Evolutionary conservation across 2,113 vertebrate genomes (phyloP), one percentile per base, ranked within the genome.

Genomic region (Zosterops hypoxanthus): DNA sequence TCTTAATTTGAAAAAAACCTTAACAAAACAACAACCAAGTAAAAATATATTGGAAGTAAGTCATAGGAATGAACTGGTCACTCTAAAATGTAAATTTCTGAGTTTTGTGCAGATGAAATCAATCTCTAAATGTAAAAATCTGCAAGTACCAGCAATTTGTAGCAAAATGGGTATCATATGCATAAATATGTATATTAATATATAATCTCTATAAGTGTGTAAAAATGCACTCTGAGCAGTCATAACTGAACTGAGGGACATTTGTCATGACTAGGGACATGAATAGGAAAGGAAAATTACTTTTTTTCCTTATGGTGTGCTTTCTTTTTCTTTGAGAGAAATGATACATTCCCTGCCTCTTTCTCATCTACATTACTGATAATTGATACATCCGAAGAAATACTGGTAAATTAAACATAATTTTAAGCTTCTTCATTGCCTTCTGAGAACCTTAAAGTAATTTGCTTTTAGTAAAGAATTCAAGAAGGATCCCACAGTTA

Each of bases 391-490:
- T 49, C 64, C 68, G 47, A 93, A 90, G 87, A 71, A 83, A 55
- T 47, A 63, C 55, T 82, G 55, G 80, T 86, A 94, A 90, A 96
- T 95, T 85, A 92, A 94, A 92, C 88, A 56, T 75, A 52, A 75
- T 87, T 82, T 87, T 79, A 82, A 84, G 68, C 71, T 88, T 83
- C 71, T 88, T 49, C n/a, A 29, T 85, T 68, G 72, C 68, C 87
- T 94, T 64, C 52, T 68, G 52, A 95, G 85, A 90, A 81, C 46
- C 75, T 52, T 59, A 31, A 60, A 93, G 75, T 66, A 77, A 88
- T 96, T 94, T 90, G 42, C 89, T 89, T 92, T 95, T 66, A 92
- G 82, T 93, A 42, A 88, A 78, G 82, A 83, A 81, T 86, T 93
- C 60, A 81, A 89, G 65, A 49, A 34, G 76, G 50, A 39, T 66